phyloP scores from a whole-genome alignment of 2,888 invertebrate genomes.

The Zygogramma bicolorata region DNA sequence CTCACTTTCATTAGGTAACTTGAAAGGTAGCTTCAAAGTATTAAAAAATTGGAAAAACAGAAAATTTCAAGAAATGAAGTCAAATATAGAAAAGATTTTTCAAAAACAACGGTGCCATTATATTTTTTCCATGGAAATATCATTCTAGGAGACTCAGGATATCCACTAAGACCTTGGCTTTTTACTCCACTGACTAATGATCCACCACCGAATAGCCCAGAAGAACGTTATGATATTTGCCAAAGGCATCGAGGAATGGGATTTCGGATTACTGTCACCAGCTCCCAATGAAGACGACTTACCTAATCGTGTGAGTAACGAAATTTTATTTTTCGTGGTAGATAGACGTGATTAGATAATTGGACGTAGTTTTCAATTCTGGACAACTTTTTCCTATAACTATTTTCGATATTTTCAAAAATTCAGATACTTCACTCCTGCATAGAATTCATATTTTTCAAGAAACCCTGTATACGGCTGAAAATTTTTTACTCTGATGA shows the following conservation, averaged over 20 bases:
- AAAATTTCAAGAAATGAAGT: too few relatives aligned
- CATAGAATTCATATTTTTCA: too few relatives aligned
- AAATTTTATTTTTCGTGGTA: too few relatives aligned
- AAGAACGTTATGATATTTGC: too few relatives aligned
- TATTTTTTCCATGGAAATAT: background rate
- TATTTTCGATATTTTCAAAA: too few relatives aligned
- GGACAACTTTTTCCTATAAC: too few relatives aligned
- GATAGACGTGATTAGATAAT: too few relatives aligned
- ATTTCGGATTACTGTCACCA: background rate
- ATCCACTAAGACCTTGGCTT: conserved; percentile 34
- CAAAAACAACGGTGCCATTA: background rate
- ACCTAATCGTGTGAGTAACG: conserved; percentile 4
- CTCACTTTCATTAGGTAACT: conserved; percentile 3
- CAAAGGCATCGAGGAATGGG: background rate
- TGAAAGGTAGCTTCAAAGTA: background rate
- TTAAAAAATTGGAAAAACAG: background rate
- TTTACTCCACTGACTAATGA: conserved; percentile 22
- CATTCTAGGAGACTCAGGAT: conserved; percentile 23
- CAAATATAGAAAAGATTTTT: background rate
- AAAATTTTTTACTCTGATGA: too few relatives aligned
- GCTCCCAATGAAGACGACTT: background rate
- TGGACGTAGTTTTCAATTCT: too few relatives aligned
- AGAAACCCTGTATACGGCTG: too few relatives aligned
- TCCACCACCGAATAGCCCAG: background rate
- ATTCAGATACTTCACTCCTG: too few relatives aligned